These are phyloP conservation scores for Chascanopsetta lugubris DNA, from an alignment of 2,113 vertebrate genomes.

Conservation along the genomic window DNA sequence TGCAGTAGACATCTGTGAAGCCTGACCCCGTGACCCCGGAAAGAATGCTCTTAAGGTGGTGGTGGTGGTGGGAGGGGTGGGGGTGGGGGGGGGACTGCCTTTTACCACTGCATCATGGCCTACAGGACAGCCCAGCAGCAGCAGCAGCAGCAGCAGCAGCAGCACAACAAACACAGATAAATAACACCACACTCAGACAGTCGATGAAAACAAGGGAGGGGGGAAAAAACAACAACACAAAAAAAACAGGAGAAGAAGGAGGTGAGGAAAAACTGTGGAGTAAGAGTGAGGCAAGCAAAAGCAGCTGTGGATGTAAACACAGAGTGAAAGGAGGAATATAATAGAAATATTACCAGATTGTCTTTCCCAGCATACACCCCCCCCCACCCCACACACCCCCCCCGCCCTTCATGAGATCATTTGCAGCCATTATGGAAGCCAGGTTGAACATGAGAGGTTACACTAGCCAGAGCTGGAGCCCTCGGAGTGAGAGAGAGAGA, in stretches of 20 bases:
- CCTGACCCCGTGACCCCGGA: constrained; percentile 88
- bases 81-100: constrained; percentile 78
- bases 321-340: constrained; percentile 1
- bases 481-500: constrained; percentile 65
- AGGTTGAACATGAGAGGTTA: constrained; percentile 82
- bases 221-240: background rate
- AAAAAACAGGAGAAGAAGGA: background rate
- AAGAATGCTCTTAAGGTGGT: constrained; percentile 91
- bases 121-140: constrained; percentile 76
- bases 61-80: too few relatives aligned
- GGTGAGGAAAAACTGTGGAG: background rate
- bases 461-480: constrained; percentile 73
- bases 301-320: background rate
- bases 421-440: constrained; percentile 82
- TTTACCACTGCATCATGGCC: constrained; percentile 79
- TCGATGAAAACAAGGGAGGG: too few relatives aligned
- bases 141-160: constrained; percentile 75
- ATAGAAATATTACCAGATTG: constrained; percentile 4
- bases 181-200: constrained; percentile 51
- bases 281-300: constrained; percentile 5
- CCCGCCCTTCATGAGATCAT: constrained; percentile 78
- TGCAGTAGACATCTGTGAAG: constrained; percentile 91
- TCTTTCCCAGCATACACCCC: too few relatives aligned
- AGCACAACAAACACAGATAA: constrained; percentile 73
- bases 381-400: too few relatives aligned